Evolutionary conservation across 2,797 vertebrate species (phyloP).

Genomic region (Sciaenops ocellatus): DNA sequence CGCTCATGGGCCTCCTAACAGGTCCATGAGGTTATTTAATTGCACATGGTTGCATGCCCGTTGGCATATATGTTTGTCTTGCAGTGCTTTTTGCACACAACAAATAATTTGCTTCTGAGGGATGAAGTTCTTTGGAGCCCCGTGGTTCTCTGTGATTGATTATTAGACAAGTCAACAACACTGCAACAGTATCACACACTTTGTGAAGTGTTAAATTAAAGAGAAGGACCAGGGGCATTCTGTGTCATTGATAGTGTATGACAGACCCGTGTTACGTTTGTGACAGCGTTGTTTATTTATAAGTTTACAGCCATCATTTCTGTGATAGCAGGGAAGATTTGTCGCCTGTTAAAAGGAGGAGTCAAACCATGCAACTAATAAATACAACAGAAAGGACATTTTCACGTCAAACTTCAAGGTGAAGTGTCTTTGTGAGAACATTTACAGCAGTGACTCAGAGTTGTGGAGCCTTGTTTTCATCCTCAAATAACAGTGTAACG

Average conservation of each 20-base stretch:
- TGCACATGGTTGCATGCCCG: slow-evolving; percentile 4
- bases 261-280: slow-evolving; percentile 5
- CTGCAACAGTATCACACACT: slow-evolving; percentile 9
- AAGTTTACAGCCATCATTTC: neutral
- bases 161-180: slow-evolving; percentile 25
- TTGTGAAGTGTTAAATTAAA: slow-evolving; percentile 39
- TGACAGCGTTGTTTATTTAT: slow-evolving; percentile 34
- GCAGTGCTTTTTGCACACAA: neutral
- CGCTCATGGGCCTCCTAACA: neutral
- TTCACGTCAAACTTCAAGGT: slow-evolving; percentile 35
- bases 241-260: slow-evolving; percentile 26
- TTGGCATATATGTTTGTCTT: slow-evolving; percentile 11
- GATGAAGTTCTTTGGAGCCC: neutral
- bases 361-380: neutral
- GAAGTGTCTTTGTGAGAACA: slow-evolving; percentile 18
- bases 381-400: slow-evolving; percentile 7
- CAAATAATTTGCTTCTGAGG: slow-evolving; percentile 32
- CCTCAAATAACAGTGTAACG: slow-evolving; percentile 2
- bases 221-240: slow-evolving; percentile 22
- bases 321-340: slow-evolving; percentile 19
- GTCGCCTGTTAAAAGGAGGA: neutral
- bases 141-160: slow-evolving; percentile 52
- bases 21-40: neutral
- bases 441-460: slow-evolving; percentile 1
- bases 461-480: slow-evolving; percentile 1